A percentile compares a stretch with the other conserved stretches of the same genome.
phyloP scores from a whole-genome alignment of 2,888 invertebrate genomes.

The Galeruca laticollis region DNA sequence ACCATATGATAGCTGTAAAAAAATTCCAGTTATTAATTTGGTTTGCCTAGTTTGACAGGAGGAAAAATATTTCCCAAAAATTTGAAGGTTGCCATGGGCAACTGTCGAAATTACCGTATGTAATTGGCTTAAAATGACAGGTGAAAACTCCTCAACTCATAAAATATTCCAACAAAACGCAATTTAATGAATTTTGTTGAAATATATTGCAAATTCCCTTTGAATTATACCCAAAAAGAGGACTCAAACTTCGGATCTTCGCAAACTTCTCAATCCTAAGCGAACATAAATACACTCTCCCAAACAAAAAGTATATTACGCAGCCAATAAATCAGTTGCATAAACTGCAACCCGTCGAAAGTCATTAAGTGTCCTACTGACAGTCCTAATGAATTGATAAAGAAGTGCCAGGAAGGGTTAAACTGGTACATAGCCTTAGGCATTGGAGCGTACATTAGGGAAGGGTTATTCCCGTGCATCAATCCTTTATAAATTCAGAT shows the following conservation, averaged over 20 bases:
- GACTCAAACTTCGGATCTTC: background rate
- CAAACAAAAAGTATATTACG: slow-evolving; percentile 17
- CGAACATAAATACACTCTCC: slow-evolving; percentile 30
- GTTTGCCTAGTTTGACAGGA: no score
- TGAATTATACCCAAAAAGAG: background rate
- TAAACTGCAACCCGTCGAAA: slow-evolving; percentile 58
- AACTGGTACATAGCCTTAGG: slow-evolving; percentile 46
- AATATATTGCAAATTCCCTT: background rate
- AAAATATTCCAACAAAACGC: no score
- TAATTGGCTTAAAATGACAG: no score
- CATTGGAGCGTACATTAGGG: slow-evolving; percentile 48
- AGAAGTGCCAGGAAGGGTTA: slow-evolving; percentile 61
- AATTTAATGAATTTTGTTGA: no score
- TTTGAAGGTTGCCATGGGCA: no score
- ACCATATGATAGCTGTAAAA: no score
- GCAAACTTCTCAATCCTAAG: slow-evolving; percentile 44
- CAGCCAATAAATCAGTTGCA: slow-evolving; percentile 56
- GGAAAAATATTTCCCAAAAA: no score
- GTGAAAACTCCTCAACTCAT: no score
- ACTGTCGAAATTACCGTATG: no score
- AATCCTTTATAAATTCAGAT: slow-evolving; percentile 58
- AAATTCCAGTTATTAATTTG: no score
- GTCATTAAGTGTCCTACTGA: slow-evolving; percentile 65
- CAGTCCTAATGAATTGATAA: slow-evolving; percentile 66
- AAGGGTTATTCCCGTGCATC: slow-evolving; percentile 59